Conservation (phyloP, 2,888 invertebrate species). For the Ormyrus rosae region DNA sequence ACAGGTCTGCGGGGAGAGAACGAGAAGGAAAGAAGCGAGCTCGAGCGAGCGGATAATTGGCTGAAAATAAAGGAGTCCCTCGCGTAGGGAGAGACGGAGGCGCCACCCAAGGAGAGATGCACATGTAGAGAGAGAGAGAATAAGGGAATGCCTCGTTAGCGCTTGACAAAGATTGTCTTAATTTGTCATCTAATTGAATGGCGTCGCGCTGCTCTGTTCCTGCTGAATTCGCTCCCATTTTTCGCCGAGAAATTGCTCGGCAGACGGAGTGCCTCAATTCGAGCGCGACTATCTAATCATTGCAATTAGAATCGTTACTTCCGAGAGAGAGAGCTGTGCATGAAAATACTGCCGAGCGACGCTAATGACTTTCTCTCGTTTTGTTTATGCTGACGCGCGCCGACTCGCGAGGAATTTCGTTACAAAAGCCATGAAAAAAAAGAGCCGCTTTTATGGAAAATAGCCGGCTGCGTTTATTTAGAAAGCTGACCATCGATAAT, state of each 20-base stretch:
- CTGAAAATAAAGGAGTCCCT: constrained; percentile 20
- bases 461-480: too few species aligned
- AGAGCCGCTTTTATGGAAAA: too few species aligned
- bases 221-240: neutral
- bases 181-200: neutral
- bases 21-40: neutral
- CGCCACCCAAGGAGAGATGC: constrained; percentile 11
- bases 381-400: neutral
- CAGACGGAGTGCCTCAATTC: neutral
- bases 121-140: neutral
- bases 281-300: constrained; percentile 11
- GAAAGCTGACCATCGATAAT: too few species aligned
- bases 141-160: constrained; percentile 3
- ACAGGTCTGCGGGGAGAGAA: neutral
- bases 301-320: constrained; percentile 26
- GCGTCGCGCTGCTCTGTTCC: neutral
- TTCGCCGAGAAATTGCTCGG: neutral
- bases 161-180: neutral
- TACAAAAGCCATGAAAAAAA: too few species aligned
- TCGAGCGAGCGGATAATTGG: constrained; percentile 19
- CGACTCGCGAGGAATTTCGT: neutral
- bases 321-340: neutral
- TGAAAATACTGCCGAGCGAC: neutral
- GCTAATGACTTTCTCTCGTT: constrained; percentile 13
- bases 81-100: neutral